These are phyloP conservation scores for Marcusenius ussheri DNA, from an alignment of 2,113 vertebrate genomes.

Conservation along the genomic window DNA sequence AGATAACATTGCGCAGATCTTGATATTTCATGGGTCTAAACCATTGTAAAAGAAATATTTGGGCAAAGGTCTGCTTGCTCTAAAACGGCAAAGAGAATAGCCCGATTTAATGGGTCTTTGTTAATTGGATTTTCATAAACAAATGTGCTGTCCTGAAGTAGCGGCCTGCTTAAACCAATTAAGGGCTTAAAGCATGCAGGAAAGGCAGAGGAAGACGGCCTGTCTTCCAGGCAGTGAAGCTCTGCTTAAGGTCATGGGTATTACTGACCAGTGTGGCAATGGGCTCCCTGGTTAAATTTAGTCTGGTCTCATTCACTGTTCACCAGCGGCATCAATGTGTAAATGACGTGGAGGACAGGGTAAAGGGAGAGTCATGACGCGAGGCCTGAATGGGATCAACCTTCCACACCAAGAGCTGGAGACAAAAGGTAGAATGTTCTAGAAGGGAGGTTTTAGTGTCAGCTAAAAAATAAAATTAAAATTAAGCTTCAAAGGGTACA, in stretches of 20 bases:
- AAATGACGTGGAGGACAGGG: background rate
- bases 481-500: background rate
- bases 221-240: background rate
- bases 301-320: background rate
- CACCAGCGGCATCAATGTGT: background rate
- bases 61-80: background rate
- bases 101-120: background rate
- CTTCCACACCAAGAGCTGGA: background rate
- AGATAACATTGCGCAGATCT: background rate
- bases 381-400: background rate
- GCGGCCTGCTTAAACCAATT: background rate
- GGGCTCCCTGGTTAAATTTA: background rate
- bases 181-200: background rate
- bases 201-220: background rate
- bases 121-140: constrained; percentile 7
- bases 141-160: background rate
- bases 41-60: constrained; percentile 10
- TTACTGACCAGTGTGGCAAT: background rate
- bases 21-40: background rate
- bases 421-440: background rate
- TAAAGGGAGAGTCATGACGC: background rate
- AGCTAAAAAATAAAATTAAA: background rate
- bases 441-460: background rate
- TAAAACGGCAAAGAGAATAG: background rate
- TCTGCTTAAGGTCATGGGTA: background rate